These are phyloP conservation scores for Lordiphosa fenestrarum DNA, from an alignment of 2,888 invertebrate species.

Conservation along the genomic window DNA sequence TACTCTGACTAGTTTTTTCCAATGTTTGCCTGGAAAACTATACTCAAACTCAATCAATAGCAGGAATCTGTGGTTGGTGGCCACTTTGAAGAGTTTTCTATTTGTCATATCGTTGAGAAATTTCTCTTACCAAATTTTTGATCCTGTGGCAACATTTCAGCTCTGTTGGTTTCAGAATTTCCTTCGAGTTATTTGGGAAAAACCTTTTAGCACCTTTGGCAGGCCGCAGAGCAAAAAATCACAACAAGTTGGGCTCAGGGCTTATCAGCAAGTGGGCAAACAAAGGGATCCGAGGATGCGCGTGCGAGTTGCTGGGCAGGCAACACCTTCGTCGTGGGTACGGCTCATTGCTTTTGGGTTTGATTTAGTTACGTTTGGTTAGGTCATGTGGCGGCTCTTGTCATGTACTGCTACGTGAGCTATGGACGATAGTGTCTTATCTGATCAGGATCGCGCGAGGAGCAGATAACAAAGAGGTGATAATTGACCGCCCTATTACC, in stretches of 20 bases:
- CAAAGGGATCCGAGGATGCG: conserved; percentile 32
- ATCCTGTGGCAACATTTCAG: too few species aligned
- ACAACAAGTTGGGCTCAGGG: conserved; percentile 55
- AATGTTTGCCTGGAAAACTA: background rate
- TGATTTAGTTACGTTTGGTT: conserved; percentile 20
- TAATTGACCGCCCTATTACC: conserved; percentile 70
- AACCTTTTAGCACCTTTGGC: conserved; percentile 70
- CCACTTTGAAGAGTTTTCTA: background rate
- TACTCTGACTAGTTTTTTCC: too few species aligned
- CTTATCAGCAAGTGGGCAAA: conserved; percentile 49
- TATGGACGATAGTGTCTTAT: conserved; percentile 42
- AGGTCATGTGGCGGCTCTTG: conserved; percentile 36
- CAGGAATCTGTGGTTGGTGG: background rate
- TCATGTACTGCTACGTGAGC: conserved; percentile 59
- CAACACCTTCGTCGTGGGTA: conserved; percentile 29
- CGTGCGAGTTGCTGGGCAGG: conserved; percentile 33
- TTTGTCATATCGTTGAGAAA: background rate
- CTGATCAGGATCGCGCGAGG: conserved; percentile 47
- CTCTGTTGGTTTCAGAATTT: conserved; percentile 1
- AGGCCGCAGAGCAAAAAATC: conserved; percentile 49
- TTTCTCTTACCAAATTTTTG: background rate
- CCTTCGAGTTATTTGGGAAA: conserved; percentile 39
- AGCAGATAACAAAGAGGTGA: conserved; percentile 73
- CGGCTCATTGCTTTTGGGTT: conserved; percentile 22
- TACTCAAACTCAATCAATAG: background rate